Evolutionary conservation across 2,888 invertebrate genomes (phyloP).

Genomic region (Lacanobia wlatinum): DNA sequence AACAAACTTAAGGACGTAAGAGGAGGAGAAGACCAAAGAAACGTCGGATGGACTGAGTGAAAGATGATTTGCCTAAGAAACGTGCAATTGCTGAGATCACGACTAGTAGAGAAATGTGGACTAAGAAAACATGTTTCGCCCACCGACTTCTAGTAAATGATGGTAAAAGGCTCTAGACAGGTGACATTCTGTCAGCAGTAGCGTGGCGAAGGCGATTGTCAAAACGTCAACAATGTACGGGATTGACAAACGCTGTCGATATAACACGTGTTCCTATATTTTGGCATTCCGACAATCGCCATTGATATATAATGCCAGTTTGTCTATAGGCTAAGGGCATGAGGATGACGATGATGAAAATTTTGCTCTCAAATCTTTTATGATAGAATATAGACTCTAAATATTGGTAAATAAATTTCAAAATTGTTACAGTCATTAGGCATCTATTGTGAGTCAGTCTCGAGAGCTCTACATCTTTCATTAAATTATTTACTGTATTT

Average conservation of each 20-base stretch:
- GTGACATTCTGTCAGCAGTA: no score
- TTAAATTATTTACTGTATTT: conserved; percentile 54
- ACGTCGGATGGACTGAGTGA: background rate
- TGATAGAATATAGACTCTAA: conserved; percentile 13
- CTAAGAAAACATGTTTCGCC: no score
- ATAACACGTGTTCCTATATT: no score
- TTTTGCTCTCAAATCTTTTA: background rate
- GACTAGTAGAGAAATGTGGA: background rate
- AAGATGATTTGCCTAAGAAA: background rate
- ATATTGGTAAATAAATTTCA: conserved; percentile 36
- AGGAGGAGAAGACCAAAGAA: background rate
- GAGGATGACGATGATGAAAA: background rate
- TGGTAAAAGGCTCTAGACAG: no score
- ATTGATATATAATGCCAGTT: no score
- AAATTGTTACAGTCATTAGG: conserved; percentile 41
- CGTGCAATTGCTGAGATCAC: background rate
- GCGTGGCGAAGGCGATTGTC: no score
- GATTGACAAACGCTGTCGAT: no score
- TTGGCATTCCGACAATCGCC: no score
- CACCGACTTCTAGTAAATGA: no score
- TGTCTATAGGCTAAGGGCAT: no score
- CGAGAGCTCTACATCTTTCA: conserved; percentile 42
- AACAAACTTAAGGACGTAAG: background rate
- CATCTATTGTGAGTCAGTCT: conserved; percentile 54
- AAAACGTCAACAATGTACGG: no score